Evolutionary conservation across 2,888 invertebrate genomes (phyloP).

Genomic region (Galeopsomyia nigrocyanea): DNA sequence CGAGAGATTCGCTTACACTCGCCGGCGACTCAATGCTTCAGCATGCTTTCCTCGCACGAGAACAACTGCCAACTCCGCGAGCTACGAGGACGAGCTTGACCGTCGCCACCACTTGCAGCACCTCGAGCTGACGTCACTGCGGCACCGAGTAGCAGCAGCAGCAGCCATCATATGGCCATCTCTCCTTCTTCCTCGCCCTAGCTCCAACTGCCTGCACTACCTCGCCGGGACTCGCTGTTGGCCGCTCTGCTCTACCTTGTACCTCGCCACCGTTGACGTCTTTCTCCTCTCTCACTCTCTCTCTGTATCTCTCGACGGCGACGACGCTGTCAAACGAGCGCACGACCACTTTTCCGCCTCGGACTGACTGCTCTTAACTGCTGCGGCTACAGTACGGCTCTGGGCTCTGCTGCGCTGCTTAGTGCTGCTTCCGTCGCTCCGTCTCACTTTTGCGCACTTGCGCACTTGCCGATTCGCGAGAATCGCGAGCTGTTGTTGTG

Average conservation of each 20-base stretch:
- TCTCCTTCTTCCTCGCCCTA: background rate
- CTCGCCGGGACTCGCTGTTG: background rate
- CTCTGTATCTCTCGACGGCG: background rate
- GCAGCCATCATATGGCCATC: slow-evolving; percentile 37
- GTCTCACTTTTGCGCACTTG: background rate
- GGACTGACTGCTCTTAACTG: too few species aligned
- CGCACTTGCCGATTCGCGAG: slow-evolving; percentile 24
- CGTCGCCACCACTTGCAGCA: slow-evolving; percentile 40
- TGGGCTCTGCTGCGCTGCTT: background rate
- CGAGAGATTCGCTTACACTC: too few species aligned
- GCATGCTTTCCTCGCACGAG: too few species aligned
- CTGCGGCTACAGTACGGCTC: too few species aligned
- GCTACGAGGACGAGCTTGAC: background rate
- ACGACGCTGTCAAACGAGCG: too few species aligned
- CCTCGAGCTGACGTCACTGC: slow-evolving; percentile 51
- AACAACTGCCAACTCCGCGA: background rate
- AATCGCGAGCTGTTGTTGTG: background rate
- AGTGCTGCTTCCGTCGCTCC: background rate
- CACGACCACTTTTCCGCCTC: too few species aligned
- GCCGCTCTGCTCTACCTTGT: slow-evolving; percentile 16
- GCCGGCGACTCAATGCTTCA: too few species aligned
- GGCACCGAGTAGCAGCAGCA: slow-evolving; percentile 30
- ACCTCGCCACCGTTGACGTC: background rate
- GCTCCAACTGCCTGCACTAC: background rate
- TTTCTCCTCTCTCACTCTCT: slow-evolving; percentile 20